Conservation (phyloP, 2,888 invertebrate species). For the Sinotaia quadrata region DNA sequence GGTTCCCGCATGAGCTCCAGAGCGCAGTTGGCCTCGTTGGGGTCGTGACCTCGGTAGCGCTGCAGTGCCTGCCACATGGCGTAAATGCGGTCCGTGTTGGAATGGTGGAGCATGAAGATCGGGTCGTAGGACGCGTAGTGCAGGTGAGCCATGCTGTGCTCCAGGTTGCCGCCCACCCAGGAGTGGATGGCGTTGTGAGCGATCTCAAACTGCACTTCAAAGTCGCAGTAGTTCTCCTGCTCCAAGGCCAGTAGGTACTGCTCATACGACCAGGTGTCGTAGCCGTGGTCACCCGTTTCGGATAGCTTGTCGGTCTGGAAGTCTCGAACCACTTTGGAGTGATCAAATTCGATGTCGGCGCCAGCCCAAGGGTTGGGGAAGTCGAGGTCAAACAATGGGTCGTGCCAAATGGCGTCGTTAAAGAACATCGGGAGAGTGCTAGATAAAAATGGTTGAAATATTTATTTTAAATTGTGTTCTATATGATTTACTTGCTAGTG, state of each 20-base stretch:
- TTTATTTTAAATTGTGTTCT: no score
- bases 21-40: slow-evolving; percentile 43
- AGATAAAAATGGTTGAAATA: slow-evolving; percentile 10
- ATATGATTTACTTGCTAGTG: no score
- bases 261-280: slow-evolving; percentile 41
- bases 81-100: slow-evolving; percentile 43
- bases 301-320: slow-evolving; percentile 26
- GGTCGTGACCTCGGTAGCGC: slow-evolving; percentile 38
- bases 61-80: slow-evolving; percentile 45
- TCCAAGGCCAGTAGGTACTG: slow-evolving; percentile 39
- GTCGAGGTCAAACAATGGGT: slow-evolving; percentile 24
- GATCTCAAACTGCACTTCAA: slow-evolving; percentile 45
- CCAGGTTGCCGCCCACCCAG: slow-evolving; percentile 39
- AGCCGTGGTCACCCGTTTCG: slow-evolving; percentile 26
- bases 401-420: slow-evolving; percentile 25
- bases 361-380: slow-evolving; percentile 38
- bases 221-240: slow-evolving; percentile 39
- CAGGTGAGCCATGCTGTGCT: slow-evolving; percentile 40
- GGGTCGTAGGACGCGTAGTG: slow-evolving; percentile 46
- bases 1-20: slow-evolving; percentile 41
- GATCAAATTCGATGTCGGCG: slow-evolving; percentile 38
- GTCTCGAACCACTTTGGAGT: slow-evolving; percentile 31
- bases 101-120: slow-evolving; percentile 41
- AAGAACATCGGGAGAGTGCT: slow-evolving; percentile 33
- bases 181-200: slow-evolving; percentile 44